Evolutionary conservation across 2,888 invertebrate species (phyloP), one percentile per base, ranked within the genome.

Genomic region (Eustalomyia histrio): DNA sequence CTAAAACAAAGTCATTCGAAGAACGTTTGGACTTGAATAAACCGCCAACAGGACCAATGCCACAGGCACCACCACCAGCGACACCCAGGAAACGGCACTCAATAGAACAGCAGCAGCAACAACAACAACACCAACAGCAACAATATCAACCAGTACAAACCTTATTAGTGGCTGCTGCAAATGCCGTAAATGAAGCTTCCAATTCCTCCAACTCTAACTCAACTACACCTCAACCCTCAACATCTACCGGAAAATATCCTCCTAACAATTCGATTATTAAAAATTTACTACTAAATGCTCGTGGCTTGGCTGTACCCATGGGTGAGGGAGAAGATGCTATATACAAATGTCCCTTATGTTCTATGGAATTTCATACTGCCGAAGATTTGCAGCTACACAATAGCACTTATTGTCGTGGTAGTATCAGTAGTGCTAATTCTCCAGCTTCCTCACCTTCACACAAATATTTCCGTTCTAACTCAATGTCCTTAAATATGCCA

Each of bases 361-460:
- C 94, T 87, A 94, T 94, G 87, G 93, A 94, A 33, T 97, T 95
- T 87, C 93, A 95, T 87, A 95, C 95, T 85, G 94, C 94, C 50
- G 96, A 96, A 83, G 96, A 95, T 87, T 91, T 97, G 84, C 95
- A 95, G 88, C 92, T 95, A 76, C 97, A 97, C 89, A 94, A 94
- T 86, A 92, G 94, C 87, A 94, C 94, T 87, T 96, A 95, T 88
- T 96, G 97, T 87, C 95, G 95, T 90, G 95, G 94, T 21, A 90
- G 89, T n/a, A 90, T 90, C 0, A 88, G 89, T 72, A 89, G 91
- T 84, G 88, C 89, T 0, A 88, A 90, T 9, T 91, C 90, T 75
- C 91, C 91, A 0, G 88, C 88, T 83, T 89, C 88, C 43, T 86
- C 87, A 71, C 87, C 92, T 84, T 86, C 89, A 2, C 91, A 91